Evolutionary conservation across 2,888 invertebrate species (phyloP).

Genomic region (Plebejus melissa): DNA sequence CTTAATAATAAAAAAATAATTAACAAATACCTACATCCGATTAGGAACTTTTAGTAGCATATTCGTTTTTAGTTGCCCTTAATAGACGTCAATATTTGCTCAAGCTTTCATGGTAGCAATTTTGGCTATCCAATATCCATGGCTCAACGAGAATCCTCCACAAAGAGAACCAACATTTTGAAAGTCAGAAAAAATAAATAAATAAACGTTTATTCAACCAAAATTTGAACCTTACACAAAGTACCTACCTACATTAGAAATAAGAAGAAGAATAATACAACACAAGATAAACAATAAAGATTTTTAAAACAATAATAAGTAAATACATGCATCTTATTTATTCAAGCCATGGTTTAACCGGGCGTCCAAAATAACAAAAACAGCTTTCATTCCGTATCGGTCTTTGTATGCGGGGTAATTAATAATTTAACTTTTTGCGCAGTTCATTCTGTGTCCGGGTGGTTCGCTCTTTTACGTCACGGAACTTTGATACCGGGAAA

Average conservation of each 20-base stretch:
- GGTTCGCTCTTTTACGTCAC: neutral
- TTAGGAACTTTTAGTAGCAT: no score
- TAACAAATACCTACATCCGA: no score
- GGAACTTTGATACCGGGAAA: neutral
- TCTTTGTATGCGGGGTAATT: constrained; percentile 3
- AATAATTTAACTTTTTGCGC: constrained; percentile 19
- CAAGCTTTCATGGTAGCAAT: no score
- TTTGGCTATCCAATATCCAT: neutral
- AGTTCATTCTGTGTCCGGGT: neutral
- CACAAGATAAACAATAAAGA: no score
- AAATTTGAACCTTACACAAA: no score
- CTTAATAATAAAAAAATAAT: no score
- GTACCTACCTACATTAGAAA: no score
- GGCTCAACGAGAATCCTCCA: neutral
- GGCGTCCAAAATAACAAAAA: constrained; percentile 17
- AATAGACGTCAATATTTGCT: no score
- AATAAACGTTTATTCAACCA: no score
- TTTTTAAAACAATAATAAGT: no score
- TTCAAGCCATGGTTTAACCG: neutral
- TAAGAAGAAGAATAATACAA: no score
- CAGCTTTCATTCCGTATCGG: neutral
- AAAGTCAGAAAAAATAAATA: neutral
- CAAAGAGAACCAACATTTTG: neutral
- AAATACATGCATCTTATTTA: constrained; percentile 12
- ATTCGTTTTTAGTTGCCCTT: no score